Base-by-base conservation (phyloP, 1,140 invertebrate genomes). In the Drosophila ironensis region DNA sequence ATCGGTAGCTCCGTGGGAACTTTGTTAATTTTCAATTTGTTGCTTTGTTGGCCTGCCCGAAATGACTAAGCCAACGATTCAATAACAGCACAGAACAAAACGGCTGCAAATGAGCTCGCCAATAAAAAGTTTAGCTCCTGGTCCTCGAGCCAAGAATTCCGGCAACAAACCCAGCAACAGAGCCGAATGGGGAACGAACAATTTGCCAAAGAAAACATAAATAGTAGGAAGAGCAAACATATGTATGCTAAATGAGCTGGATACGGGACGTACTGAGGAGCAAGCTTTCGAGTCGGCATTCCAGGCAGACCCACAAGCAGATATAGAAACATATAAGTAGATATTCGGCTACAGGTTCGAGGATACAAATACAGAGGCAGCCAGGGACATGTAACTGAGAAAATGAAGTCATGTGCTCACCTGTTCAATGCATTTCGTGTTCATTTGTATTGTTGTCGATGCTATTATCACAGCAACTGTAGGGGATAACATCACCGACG, bases 371-470 rank as follows among this genome's bases (percentile, higher is more conserved):
- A 33, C 33, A 16, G 3, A 11, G 30, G 30, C 33, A 16, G 33
- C 46, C 30, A 52, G 63, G 63, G 78, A 78, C 66, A 66, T 82
- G 78, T 82, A 73, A 51, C 69, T 72, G 78, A 72, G 74, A 72
- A 84, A 86, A 86, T 86, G 80, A 86, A 86, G 80, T 86, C 80
- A 86, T 86, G 80, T 86, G 72, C 77, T 73, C 76, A 75, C 77
- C 77, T 86, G 80, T 66, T 86, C 80, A 68, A 52, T 86, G 67
- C 80, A 86, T 75, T 86, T 86, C 80, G 77, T 86, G 80, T 86
- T 80, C 80, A 80, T 86, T 86, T 86, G 80, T 86, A 78, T 75
- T 84, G 78, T 78, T 74, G 71, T 52, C 68, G 59, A 63, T 78
- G 35, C 67, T 52, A 71, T 61, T 71, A 84, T 82, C 77, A 84